Base-by-base conservation (phyloP, 2,888 invertebrate genomes). In the Trichogramma dendrolimi region DNA sequence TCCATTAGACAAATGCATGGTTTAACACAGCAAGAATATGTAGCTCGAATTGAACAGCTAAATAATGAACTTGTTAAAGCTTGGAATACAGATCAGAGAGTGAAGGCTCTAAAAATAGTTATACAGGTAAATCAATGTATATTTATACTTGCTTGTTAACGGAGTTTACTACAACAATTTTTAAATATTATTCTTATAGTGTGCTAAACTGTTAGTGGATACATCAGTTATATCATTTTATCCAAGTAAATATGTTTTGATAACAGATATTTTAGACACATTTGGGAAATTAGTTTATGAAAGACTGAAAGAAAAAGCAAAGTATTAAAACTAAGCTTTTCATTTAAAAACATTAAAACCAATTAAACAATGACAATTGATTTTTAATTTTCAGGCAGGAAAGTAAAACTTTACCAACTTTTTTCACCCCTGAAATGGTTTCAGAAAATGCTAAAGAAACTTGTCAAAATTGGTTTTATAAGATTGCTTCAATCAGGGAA, bases 391-490 rank as follows among this genome's bases (percentile, higher is more conserved):
- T 42, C 65, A 85, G 85, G 66, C 83, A 83, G 43, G 84, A 83
- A 39, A 82, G 81, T 60, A 84, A 82, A 75, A 73, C 75, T 57
- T 75, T 86, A 60, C 83, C 86, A 58, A 87, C 86, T 67, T 84
- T 87, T 74, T 92, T 94, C 72, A 88, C 90, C 57, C 85, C 91
- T 0, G 88, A 88, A 68, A 86, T 88, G 81, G 89, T 95, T 5
- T 86, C 89, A 1, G 94, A 94, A 76, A 83, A 88, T 56, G 95
- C 96, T 0, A 94, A 93, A 78, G 97, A 97, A 81, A 98, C 96
- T 0, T 96, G 96, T 75, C 87, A 93, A 69, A 99, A 99, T 82
- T 99, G 99, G 99, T 94, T 99, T 82, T 96, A 93, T 80, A 99
- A 99, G 84, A 94, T 98, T 77, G 94, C 97, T 0, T 97, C 97